Evolutionary conservation across 2,113 vertebrate species (phyloP), one percentile per base, ranked within the genome.

Genomic region (Lampris megalopsis): DNA sequence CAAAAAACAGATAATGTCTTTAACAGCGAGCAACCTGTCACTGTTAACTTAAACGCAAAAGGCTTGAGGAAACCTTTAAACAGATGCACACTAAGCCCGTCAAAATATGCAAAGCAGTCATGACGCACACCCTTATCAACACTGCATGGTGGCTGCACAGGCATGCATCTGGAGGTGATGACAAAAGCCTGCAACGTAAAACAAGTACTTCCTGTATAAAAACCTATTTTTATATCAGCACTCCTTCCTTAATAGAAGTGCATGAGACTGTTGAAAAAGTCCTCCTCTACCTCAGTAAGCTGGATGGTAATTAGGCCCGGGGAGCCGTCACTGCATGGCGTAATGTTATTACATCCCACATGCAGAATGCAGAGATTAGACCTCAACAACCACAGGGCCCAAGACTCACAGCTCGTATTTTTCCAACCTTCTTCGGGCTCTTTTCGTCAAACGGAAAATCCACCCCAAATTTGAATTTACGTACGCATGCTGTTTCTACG

Each of bases 331-430:
- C 13, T 2, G 77, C 71, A 86, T 91, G 84, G 74, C 40, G 88
- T 93, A 89, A 93, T 94, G 88, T 65, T 87, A 94, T 93, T 91
- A 94, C 92, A 91, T 88, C 89, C 88, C 80, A 49, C 81, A 72
- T 71, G 81, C 88, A 94, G 89, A 92, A 93, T 92, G 89, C 82
- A 78, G 74, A 54, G 73, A 91, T 92, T 89, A 91, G 81, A 88
- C 83, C 83, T 74, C 82, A 70, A 37, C 78, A 35, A 91, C 87
- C 92, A 72, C 91, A 88, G 50, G 77, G 74, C 67, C 52, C 40
- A 38, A 75, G 71, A 40, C 81, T 79, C 41, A 3, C 62, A 52
- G 54, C 74, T 79, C 36, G 57, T 74, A 47, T 56, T 75, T 75
- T 81, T 90, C 78, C 86, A 68, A 50, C 72, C 69, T 73, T 83